A percentile compares a stretch with the other conserved stretches of the same genome.
Evolutionary conservation across 1,140 invertebrate species (phyloP).

Genomic region (Oryctes rhinoceros): DNA sequence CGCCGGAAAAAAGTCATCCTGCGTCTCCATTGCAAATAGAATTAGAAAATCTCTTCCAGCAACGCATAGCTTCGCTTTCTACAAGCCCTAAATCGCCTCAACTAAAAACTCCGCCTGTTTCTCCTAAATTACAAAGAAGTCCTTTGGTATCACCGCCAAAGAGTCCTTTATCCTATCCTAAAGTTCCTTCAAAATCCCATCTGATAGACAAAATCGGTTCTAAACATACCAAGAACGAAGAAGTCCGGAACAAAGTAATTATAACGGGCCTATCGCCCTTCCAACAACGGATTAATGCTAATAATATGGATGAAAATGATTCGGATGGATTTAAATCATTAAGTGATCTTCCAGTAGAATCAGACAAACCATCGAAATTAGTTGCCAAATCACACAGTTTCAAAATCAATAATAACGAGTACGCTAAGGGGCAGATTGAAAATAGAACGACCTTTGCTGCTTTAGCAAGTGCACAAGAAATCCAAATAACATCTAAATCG

Average conservation of each 20-base stretch:
- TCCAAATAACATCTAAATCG: slow-evolving; percentile 3
- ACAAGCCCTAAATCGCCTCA: slow-evolving; percentile 40
- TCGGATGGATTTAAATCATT: slow-evolving; percentile 57
- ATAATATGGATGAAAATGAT: slow-evolving; percentile 50
- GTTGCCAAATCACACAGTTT: slow-evolving; percentile 74
- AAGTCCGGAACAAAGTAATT: slow-evolving; percentile 59
- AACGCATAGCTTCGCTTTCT: slow-evolving; percentile 46
- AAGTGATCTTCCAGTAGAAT: slow-evolving; percentile 60
- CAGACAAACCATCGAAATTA: slow-evolving; percentile 62
- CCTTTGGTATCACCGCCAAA: slow-evolving; percentile 8
- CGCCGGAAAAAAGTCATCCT: slow-evolving; percentile 45
- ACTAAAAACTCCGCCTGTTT: slow-evolving; percentile 39
- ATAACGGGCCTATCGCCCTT: slow-evolving; percentile 64
- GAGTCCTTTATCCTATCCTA: slow-evolving; percentile 42
- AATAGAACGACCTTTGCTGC: slow-evolving; percentile 3
- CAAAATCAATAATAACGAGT: slow-evolving; percentile 59
- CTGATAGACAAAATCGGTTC: slow-evolving; percentile 41
- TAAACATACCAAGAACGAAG: slow-evolving; percentile 47
- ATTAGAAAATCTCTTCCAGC: slow-evolving; percentile 55
- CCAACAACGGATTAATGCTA: slow-evolving; percentile 59
- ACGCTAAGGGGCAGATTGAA: neutral
- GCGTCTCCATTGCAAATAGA: slow-evolving; percentile 55
- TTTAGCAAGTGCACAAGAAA: slow-evolving; percentile 8
- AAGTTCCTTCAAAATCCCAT: slow-evolving; percentile 41
- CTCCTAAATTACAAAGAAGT: slow-evolving; percentile 38